A percentile compares a stretch with the other conserved stretches of the same genome.
These are phyloP conservation scores for Spodoptera littoralis DNA, from an alignment of 2,888 invertebrate genomes.

Conservation along the genomic window DNA sequence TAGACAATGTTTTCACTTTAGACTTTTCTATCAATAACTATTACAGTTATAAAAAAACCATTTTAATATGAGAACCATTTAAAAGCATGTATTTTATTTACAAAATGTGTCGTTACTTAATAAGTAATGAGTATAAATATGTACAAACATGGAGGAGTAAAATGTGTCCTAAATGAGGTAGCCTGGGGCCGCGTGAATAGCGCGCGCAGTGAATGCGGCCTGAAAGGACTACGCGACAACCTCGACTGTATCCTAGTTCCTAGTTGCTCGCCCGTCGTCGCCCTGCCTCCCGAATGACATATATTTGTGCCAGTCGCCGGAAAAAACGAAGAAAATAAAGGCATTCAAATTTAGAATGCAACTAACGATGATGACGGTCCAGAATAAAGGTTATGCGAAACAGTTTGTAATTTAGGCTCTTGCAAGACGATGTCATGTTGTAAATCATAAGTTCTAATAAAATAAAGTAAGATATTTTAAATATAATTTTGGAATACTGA, in stretches of 20 bases:
- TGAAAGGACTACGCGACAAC: slow-evolving; percentile 49
- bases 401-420: too few species aligned
- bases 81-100: too few species aligned
- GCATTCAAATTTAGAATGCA: slow-evolving; percentile 32
- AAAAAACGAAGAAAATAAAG: slow-evolving; percentile 21
- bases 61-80: too few species aligned
- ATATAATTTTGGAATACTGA: too few species aligned
- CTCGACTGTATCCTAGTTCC: slow-evolving; percentile 51
- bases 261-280: slow-evolving; percentile 5
- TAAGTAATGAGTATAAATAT: slow-evolving; percentile 35
- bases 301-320: slow-evolving; percentile 29
- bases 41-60: too few species aligned
- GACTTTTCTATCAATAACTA: too few species aligned
- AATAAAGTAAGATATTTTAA: too few species aligned
- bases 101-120: slow-evolving; percentile 37
- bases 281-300: slow-evolving; percentile 25
- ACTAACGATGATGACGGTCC: slow-evolving; percentile 20
- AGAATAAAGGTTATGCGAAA: background rate
- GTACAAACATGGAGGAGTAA: slow-evolving; percentile 41
- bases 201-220: slow-evolving; percentile 38
- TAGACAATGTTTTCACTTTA: too few species aligned
- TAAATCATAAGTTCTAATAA: too few species aligned
- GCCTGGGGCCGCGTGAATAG: slow-evolving; percentile 52
- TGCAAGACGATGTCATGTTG: too few species aligned
- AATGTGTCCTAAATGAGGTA: slow-evolving; percentile 57